Evolutionary conservation across 2,888 invertebrate genomes (phyloP), one percentile per base, ranked within the genome.

Genomic region (Erebia epiphron): DNA sequence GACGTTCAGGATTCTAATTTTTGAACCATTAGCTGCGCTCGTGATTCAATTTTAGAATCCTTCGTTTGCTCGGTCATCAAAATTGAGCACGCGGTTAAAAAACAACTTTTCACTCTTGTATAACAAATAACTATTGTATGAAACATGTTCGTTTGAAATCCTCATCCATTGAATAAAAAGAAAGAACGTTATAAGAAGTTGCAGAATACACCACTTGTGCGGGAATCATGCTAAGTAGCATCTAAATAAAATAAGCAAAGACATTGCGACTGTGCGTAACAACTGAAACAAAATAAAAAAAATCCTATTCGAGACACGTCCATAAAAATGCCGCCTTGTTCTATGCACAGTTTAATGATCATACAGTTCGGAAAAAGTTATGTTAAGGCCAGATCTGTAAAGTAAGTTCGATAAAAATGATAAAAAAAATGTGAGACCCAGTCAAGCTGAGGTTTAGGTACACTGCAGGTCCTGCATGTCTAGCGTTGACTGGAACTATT

Each of bases 281-380:
- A n/a, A 50, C 16, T 35, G 63, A 50, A 63, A 52, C 13, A 41
- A 64, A 54, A 54, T 64, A 66, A 49, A 52, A 62, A 67, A 65
- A 67, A 57, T 56, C 65, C 2, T 61, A n/a, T 57, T 67, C 56
- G 65, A 54, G 68, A 57, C 50, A 52, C 61, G 13, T 56, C 61
- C 43, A 66, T 65, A 68, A 71, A 67, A 64, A 68, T 66, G 60
- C 56, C 65, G 61, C 58, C 58, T 50, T 46, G 35, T 26, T 49
- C 50, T 9, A 52, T 18, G 2, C 52, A 10, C 35, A n/a, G 52
- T 35, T 52, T 52, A 26, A 7, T n/a, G 35, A 64, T 35, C 16
- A 11, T 14, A 54, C 46, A 61, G 61, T 43, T 61, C 10, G 9
- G 16, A 18, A 41, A 58, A 35, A 14, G 58, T 11, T n/a, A 58